Percentiles rank a stretch among this genome's conserved stretches.
Conservation (phyloP, 2,797 vertebrate species). For the Echeneis naucrates region DNA sequence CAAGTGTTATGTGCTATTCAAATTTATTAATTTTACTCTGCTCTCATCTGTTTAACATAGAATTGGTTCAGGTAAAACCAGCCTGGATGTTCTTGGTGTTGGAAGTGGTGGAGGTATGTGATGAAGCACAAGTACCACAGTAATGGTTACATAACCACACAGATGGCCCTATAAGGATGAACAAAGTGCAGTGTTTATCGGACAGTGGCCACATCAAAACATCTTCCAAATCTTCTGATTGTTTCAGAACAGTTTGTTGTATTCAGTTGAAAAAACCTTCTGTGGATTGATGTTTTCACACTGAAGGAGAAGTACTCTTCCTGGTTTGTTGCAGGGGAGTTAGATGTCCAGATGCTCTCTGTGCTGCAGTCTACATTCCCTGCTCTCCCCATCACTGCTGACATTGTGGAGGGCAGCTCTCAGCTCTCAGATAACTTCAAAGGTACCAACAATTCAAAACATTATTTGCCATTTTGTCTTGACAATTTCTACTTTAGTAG, state of each 20-base stretch:
- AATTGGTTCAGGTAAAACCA: slow-evolving; percentile 82
- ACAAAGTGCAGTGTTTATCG: neutral
- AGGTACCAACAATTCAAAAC: slow-evolving; percentile 55
- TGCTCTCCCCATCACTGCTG: slow-evolving; percentile 57
- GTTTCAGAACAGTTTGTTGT: slow-evolving; percentile 11
- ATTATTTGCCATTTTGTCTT: neutral
- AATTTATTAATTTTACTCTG: neutral
- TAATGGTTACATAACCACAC: neutral
- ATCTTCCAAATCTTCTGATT: neutral
- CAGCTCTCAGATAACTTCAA: slow-evolving; percentile 69
- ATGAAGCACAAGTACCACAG: neutral
- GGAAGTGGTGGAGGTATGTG: slow-evolving; percentile 90
- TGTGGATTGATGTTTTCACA: neutral
- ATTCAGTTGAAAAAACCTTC: neutral
- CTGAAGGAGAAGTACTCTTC: neutral
- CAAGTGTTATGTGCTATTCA: neutral
- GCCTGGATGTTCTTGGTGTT: slow-evolving; percentile 88
- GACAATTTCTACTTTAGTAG: neutral
- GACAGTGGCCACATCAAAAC: slow-evolving; percentile 6
- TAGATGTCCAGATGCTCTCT: slow-evolving; percentile 74
- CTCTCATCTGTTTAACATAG: slow-evolving; percentile 67
- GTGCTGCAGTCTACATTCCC: slow-evolving; percentile 68
- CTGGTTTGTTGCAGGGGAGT: slow-evolving; percentile 63
- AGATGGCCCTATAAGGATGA: neutral
- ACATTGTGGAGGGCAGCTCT: slow-evolving; percentile 76